phyloP scores from a whole-genome alignment of 1,140 invertebrate species.

The Akabosia matsudoensis region DNA sequence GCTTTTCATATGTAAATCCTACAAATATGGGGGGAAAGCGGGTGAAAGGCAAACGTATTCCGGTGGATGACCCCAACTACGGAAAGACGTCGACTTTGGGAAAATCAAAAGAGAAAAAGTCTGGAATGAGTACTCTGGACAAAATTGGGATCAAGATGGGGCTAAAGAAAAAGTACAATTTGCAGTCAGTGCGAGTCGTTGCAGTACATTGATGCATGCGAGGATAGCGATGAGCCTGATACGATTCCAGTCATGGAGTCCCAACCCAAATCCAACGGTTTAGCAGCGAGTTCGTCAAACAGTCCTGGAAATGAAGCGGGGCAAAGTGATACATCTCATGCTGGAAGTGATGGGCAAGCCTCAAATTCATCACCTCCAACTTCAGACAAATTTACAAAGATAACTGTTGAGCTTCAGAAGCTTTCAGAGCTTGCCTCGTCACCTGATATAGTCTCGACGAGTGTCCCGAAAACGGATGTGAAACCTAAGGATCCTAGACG shows the following conservation, averaged over 20 bases:
- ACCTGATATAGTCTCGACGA: too few species aligned
- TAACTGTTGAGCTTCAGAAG: too few species aligned
- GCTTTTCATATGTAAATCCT: constrained; percentile 42
- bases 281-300: not conserved
- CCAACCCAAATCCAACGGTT: not conserved
- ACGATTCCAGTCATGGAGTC: not conserved
- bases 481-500: too few species aligned
- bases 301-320: too few species aligned
- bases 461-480: too few species aligned
- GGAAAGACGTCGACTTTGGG: not conserved
- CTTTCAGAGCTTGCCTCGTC: too few species aligned
- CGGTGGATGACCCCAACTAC: constrained; percentile 32
- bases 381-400: not conserved
- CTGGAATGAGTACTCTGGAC: constrained; percentile 31
- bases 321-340: not conserved
- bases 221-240: not conserved
- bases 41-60: constrained; percentile 38
- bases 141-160: constrained; percentile 42
- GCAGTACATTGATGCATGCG: constrained; percentile 25
- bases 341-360: not conserved
- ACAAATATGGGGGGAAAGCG: constrained; percentile 30
- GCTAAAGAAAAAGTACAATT: constrained; percentile 45
- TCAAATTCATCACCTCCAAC: not conserved
- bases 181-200: constrained; percentile 46
- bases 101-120: not conserved